These are phyloP conservation scores for Guaruba guarouba DNA, from an alignment of 2,113 vertebrate species.

Conservation along the genomic window DNA sequence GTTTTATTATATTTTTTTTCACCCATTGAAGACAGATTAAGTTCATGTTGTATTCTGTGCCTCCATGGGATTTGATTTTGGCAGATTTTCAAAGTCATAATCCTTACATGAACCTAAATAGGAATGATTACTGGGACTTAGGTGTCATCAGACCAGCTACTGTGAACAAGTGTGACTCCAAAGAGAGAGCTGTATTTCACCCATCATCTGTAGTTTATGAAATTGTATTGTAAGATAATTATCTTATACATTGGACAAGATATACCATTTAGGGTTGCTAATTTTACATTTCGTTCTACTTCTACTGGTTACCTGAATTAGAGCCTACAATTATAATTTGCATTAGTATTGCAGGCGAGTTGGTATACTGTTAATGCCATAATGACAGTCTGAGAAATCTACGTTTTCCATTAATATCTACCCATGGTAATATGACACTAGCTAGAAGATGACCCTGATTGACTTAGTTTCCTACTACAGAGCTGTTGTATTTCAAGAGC, in stretches of 20 bases:
- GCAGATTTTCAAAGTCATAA: neutral
- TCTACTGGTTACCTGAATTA: neutral
- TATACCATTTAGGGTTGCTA: neutral
- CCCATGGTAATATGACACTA: neutral
- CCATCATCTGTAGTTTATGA: neutral
- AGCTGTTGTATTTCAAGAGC: neutral
- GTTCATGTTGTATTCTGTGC: neutral
- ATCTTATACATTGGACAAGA: neutral
- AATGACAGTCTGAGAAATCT: neutral
- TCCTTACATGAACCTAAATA: neutral
- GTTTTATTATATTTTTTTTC: neutral
- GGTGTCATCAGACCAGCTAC: neutral
- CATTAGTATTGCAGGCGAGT: neutral
- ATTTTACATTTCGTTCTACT: neutral
- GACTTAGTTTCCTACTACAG: neutral
- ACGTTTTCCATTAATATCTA: neutral
- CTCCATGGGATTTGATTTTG: neutral
- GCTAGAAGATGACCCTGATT: neutral
- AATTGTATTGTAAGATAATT: neutral
- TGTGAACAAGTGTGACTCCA: neutral
- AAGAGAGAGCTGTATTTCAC: neutral
- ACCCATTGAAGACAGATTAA: neutral
- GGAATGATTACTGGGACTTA: neutral
- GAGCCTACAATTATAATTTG: neutral
- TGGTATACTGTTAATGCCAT: neutral